A percentile compares a stretch with the other conserved stretches of the same genome.
Conservation (phyloP, 2,113 vertebrate species). For the Actinemys pallida region DNA sequence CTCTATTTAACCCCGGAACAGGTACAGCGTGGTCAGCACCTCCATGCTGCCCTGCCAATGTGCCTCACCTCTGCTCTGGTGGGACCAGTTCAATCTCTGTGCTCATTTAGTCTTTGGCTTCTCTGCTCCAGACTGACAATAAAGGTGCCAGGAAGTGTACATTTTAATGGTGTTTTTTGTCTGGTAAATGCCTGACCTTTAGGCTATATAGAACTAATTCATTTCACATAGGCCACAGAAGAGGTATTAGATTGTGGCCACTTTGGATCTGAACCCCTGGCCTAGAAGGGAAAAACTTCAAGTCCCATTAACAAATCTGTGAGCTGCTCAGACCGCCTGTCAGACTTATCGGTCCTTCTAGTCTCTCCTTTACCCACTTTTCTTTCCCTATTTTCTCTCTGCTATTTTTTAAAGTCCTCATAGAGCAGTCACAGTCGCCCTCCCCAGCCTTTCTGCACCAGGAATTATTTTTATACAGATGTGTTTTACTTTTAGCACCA, state of each 20-base stretch:
- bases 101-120: slow-evolving; percentile 68
- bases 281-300: neutral
- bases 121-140: slow-evolving; percentile 48
- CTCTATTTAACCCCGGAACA: slow-evolving; percentile 13
- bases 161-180: neutral
- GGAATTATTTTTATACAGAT: neutral
- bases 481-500: neutral
- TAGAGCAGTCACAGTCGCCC: neutral
- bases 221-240: slow-evolving; percentile 12
- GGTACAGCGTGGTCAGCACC: neutral
- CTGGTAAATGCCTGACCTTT: slow-evolving; percentile 39
- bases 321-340: neutral
- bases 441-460: neutral
- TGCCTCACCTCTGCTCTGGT: slow-evolving; percentile 49
- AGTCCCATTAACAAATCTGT: neutral
- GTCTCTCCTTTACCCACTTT: neutral
- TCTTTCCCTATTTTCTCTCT: neutral
- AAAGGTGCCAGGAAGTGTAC: slow-evolving; percentile 3
- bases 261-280: neutral
- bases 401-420: neutral
- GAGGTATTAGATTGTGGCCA: slow-evolving; percentile 8
- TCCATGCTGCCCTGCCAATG: slow-evolving; percentile 10
- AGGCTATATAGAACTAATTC: slow-evolving; percentile 20
- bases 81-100: slow-evolving; percentile 24
- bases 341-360: neutral